Conservation (phyloP, 2,888 invertebrate genomes). For the Rhogogaster chlorosoma region DNA sequence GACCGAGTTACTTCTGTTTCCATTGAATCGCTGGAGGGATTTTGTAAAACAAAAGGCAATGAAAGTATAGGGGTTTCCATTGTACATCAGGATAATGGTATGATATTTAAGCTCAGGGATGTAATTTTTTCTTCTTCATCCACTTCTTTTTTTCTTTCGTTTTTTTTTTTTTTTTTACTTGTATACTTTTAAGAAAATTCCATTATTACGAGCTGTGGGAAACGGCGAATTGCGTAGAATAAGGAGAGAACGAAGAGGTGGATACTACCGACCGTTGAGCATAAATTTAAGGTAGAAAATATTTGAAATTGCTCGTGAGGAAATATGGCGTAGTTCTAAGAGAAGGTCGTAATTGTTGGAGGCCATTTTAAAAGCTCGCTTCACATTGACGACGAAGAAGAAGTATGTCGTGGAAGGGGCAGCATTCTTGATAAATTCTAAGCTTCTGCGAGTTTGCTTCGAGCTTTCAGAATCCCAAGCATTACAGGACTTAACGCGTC, state of each 20-base stretch:
- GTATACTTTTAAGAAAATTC: slow-evolving; percentile 8
- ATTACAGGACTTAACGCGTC: slow-evolving; percentile 41
- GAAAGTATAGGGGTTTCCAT: slow-evolving; percentile 22
- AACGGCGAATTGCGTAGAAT: neutral
- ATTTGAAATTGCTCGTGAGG: slow-evolving; percentile 31
- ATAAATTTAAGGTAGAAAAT: slow-evolving; percentile 40
- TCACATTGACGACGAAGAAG: slow-evolving; percentile 32
- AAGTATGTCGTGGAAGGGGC: neutral
- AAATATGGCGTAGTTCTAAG: slow-evolving; percentile 36
- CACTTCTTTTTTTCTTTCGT: neutral
- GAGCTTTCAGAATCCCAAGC: slow-evolving; percentile 1
- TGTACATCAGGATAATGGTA: slow-evolving; percentile 12
- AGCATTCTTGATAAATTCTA: slow-evolving; percentile 42
- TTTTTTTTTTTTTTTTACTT: neutral
- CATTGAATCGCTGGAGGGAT: neutral
- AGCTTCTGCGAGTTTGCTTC: neutral
- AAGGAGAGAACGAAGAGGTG: neutral
- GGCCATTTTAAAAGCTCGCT: slow-evolving; percentile 46
- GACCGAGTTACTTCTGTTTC: neutral
- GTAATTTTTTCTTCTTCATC: neutral
- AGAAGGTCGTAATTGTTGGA: slow-evolving; percentile 40
- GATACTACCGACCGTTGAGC: neutral
- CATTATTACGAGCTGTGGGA: slow-evolving; percentile 13
- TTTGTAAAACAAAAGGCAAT: slow-evolving; percentile 23
- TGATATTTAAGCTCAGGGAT: neutral